Conservation (phyloP, 2,113 vertebrate species). For the Thinocorus orbignyianus region DNA sequence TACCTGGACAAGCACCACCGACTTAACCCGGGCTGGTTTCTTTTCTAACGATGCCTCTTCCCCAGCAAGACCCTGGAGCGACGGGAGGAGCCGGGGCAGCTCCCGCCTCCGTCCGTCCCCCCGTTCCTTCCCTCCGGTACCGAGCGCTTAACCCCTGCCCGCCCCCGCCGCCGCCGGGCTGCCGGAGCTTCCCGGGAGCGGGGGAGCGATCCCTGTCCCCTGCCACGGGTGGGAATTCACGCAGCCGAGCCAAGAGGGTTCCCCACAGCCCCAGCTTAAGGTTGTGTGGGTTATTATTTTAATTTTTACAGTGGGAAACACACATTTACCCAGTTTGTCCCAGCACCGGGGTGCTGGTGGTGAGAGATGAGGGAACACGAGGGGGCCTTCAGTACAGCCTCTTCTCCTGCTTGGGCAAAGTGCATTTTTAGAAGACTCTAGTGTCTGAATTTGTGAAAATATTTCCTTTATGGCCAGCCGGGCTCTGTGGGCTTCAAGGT, state of each 20-base stretch:
- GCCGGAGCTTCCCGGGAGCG: too few species aligned
- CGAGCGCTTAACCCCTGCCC: too few species aligned
- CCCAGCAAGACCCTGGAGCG: too few species aligned
- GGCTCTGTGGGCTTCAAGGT: background rate
- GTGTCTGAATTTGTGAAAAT: background rate
- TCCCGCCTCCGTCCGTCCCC: too few species aligned
- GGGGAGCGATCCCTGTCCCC: too few species aligned
- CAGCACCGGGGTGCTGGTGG: fast-evolving
- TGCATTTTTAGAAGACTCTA: background rate
- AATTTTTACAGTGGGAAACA: background rate
- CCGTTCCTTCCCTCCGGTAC: too few species aligned
- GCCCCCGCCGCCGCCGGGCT: background rate
- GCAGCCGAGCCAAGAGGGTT: too few species aligned
- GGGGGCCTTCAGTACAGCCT: background rate
- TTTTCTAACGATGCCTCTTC: fast-evolving
- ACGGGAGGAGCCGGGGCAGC: too few species aligned
- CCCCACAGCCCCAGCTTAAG: too few species aligned
- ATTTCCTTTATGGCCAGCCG: background rate
- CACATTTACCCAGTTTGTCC: fast-evolving
- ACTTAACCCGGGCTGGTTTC: background rate
- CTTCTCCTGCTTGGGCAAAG: background rate
- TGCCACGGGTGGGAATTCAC: too few species aligned
- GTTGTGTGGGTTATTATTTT: background rate
- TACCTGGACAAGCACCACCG: background rate
- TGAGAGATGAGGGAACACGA: fast-evolving